phyloP scores from a whole-genome alignment of 2,888 invertebrate genomes.

The Yponomeuta evonymella region DNA sequence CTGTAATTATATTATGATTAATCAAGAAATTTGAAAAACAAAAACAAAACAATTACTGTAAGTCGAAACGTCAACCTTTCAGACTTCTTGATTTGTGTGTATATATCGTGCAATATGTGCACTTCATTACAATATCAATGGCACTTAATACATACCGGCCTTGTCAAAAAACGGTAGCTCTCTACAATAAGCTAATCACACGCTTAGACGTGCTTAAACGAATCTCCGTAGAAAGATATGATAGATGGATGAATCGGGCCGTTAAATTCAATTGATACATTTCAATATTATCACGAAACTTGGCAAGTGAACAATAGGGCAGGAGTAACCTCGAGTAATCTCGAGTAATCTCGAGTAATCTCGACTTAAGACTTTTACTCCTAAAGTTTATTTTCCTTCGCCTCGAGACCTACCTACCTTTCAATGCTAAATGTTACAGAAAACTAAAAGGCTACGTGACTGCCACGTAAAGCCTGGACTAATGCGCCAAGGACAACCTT shows the following conservation, averaged over 20 bases:
- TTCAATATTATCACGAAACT: conserved; percentile 65
- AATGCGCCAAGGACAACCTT: conserved; percentile 11
- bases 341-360: background rate
- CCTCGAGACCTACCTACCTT: background rate
- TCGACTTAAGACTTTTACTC: background rate
- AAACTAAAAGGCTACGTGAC: conserved; percentile 3
- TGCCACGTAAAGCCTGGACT: background rate
- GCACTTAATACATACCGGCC: conserved; percentile 50
- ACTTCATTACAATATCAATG: conserved; percentile 51
- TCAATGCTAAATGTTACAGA: background rate
- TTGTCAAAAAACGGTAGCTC: conserved; percentile 67
- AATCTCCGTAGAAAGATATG: conserved; percentile 20
- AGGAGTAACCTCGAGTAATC: background rate
- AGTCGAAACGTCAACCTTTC: background rate
- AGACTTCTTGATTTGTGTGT: background rate
- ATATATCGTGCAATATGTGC: background rate
- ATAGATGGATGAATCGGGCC: conserved; percentile 49
- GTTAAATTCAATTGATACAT: conserved; percentile 53
- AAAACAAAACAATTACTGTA: background rate
- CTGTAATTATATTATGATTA: no score
- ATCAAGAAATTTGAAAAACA: no score
- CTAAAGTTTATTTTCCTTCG: background rate
- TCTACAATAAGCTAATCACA: conserved; percentile 66
- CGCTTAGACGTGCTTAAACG: conserved; percentile 35
- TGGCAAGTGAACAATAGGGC: conserved; percentile 61